Evolutionary conservation across 2,113 vertebrate species (phyloP).

Genomic region (Psittacus erithacus): DNA sequence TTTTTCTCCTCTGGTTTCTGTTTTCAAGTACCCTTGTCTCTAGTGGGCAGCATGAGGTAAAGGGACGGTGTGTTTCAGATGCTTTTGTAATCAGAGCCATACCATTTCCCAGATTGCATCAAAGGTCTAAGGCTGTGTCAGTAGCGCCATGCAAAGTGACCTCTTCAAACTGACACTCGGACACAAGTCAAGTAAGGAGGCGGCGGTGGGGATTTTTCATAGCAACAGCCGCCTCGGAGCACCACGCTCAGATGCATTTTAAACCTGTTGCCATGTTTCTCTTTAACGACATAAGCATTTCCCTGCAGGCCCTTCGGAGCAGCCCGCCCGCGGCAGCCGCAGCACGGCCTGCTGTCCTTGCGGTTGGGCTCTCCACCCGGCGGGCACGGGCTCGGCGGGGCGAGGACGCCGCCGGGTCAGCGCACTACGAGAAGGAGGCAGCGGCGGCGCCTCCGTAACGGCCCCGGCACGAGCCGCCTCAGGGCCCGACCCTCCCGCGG

Average conservation of each 20-base stretch:
- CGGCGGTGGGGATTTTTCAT: background rate
- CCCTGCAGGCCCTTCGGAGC: rapidly evolving
- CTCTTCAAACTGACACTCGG: background rate
- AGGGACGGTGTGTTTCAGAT: rapidly evolving
- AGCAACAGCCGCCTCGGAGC: background rate
- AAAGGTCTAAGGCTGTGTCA: background rate
- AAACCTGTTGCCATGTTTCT: rapidly evolving
- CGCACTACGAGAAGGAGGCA: background rate
- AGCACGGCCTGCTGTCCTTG: background rate
- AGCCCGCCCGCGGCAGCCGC: background rate
- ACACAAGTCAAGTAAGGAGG: background rate
- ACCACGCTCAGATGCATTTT: rapidly evolving
- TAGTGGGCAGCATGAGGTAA: rapidly evolving
- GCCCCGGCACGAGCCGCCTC: too few relatives aligned
- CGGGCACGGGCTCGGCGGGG: background rate
- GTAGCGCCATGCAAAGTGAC: background rate
- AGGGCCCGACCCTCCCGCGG: too few relatives aligned
- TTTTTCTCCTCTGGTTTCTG: background rate
- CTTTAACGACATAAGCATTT: rapidly evolving
- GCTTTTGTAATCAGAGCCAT: background rate
- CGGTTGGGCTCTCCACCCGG: background rate
- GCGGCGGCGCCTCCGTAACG: too few relatives aligned
- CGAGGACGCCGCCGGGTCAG: background rate
- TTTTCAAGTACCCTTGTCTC: background rate
- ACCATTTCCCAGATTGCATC: background rate